Evolutionary conservation across 2,888 invertebrate genomes (phyloP).

Genomic region (Cryptocheilus praepositus): DNA sequence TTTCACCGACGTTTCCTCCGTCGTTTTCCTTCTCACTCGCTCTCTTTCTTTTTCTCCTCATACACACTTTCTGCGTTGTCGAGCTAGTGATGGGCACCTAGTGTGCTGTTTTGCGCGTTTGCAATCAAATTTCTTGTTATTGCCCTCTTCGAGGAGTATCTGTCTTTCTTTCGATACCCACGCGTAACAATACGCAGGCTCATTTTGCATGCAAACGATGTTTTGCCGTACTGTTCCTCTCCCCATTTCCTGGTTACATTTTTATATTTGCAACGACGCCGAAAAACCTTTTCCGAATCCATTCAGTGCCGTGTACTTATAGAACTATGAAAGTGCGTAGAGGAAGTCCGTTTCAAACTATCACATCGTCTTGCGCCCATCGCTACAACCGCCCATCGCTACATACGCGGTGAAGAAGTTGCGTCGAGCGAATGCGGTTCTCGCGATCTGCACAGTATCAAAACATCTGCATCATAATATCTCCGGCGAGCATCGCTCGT

Average conservation of each 20-base stretch:
- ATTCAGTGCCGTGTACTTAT: too few relatives aligned
- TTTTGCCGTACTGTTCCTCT: too few relatives aligned
- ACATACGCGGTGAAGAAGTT: not conserved
- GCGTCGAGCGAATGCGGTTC: too few relatives aligned
- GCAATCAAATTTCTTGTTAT: not conserved
- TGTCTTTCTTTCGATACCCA: too few relatives aligned
- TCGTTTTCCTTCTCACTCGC: not conserved
- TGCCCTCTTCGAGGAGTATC: not conserved
- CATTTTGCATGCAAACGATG: too few relatives aligned
- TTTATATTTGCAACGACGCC: too few relatives aligned
- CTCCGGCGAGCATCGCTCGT: constrained; percentile 36
- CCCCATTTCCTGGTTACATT: too few relatives aligned
- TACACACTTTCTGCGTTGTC: not conserved
- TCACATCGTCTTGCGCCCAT: not conserved
- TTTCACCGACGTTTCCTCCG: constrained; percentile 15
- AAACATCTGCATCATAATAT: constrained; percentile 51
- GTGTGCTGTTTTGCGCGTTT: constrained; percentile 8
- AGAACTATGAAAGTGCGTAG: too few relatives aligned
- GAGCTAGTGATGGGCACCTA: constrained; percentile 3
- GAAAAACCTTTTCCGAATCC: too few relatives aligned
- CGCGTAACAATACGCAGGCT: too few relatives aligned
- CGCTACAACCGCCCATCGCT: not conserved
- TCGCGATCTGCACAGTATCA: constrained; percentile 24
- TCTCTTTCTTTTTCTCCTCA: not conserved
- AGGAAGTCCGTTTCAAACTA: too few relatives aligned